Conservation (phyloP, 2,113 vertebrate species). For the Lepus europaeus region DNA sequence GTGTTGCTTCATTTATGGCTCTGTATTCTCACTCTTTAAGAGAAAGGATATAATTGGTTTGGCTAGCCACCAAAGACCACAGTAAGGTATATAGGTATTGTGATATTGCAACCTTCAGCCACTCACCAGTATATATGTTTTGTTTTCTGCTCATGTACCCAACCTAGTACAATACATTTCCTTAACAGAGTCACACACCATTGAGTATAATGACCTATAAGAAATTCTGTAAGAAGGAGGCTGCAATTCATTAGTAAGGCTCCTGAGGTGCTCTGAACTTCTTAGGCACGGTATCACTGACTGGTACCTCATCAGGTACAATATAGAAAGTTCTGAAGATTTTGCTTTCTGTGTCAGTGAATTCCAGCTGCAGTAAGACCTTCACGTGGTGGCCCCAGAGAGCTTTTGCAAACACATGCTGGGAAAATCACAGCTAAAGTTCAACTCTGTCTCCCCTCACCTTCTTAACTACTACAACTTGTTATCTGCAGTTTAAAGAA, state of each 20-base stretch:
- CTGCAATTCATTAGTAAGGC: not conserved
- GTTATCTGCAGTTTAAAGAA: constrained; percentile 2
- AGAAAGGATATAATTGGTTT: not conserved
- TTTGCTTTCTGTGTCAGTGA: constrained; percentile 47
- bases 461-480: not conserved
- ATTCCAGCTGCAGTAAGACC: constrained; percentile 37
- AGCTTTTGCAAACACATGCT: not conserved
- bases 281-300: not conserved
- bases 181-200: not conserved
- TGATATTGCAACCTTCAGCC: not conserved
- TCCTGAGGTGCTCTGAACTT: not conserved
- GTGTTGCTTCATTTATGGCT: not conserved
- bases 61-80: not conserved
- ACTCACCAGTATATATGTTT: not conserved
- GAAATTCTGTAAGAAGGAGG: not conserved
- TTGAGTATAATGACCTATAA: not conserved
- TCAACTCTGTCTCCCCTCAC: constrained; percentile 3
- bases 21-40: not conserved
- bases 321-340: not conserved
- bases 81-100: not conserved
- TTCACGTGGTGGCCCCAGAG: not conserved
- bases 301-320: not conserved
- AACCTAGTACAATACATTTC: not conserved
- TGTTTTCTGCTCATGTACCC: not conserved
- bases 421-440: constrained; percentile 4